Conservation (phyloP, 2,113 vertebrate genomes). For the Tretioscincus oriximinensis region DNA sequence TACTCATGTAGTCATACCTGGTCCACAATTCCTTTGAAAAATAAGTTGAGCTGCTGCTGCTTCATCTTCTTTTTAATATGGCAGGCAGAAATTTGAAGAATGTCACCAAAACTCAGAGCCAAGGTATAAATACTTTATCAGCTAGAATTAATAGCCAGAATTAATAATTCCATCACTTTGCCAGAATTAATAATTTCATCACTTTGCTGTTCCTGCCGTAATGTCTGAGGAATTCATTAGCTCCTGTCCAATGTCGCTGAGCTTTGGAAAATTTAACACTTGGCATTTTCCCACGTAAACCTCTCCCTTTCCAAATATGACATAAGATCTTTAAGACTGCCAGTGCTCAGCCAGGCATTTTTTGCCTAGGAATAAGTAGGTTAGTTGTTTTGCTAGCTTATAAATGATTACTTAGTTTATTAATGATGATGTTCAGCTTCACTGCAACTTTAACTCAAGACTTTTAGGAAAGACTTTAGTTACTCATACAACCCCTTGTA, state of each 20-base stretch:
- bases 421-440: neutral
- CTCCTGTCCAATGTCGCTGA: neutral
- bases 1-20: neutral
- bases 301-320: neutral
- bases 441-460: neutral
- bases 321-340: neutral
- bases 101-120: neutral
- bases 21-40: neutral
- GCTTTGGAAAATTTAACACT: neutral
- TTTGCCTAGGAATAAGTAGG: neutral
- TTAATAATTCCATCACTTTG: neutral
- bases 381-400: neutral
- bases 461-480: neutral
- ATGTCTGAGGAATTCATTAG: neutral
- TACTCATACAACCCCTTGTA: neutral
- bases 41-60: neutral
- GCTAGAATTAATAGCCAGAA: too few species aligned
- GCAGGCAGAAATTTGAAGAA: neutral
- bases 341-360: neutral
- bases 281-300: neutral
- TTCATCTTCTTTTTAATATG: neutral
- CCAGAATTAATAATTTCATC: neutral
- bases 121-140: neutral
- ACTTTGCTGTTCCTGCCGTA: neutral
- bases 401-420: neutral